Conservation (phyloP, 2,113 vertebrate genomes). For the Clarias macrocephalus region DNA sequence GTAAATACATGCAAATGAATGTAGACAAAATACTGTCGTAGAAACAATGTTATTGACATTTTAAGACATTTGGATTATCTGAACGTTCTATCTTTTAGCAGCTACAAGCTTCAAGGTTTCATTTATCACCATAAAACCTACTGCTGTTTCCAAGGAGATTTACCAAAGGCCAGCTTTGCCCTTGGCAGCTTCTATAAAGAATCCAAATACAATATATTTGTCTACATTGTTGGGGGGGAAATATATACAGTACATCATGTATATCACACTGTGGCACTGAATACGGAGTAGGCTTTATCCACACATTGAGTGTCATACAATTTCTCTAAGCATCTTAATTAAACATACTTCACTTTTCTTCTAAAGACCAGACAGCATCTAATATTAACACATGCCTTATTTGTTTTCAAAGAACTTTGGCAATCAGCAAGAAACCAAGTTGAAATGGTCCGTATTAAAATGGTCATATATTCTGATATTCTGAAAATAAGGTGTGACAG, state of each 20-base stretch:
- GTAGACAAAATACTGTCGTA: background rate
- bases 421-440: background rate
- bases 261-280: background rate
- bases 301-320: background rate
- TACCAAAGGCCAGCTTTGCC: background rate
- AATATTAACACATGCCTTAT: background rate
- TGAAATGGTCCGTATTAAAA: background rate
- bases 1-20: background rate
- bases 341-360: background rate
- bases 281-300: background rate
- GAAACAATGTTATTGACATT: background rate
- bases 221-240: background rate
- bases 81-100: background rate
- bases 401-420: background rate
- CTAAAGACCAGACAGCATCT: background rate
- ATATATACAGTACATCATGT: background rate
- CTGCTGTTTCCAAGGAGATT: conserved; percentile 29
- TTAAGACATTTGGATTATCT: background rate
- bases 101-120: background rate
- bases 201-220: background rate
- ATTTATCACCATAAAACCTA: background rate
- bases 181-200: background rate
- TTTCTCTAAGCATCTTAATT: background rate
- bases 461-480: background rate
- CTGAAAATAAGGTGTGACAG: background rate